These are phyloP conservation scores for Campylomormyrus tamandua DNA, from an alignment of 2,113 vertebrate species.

Conservation along the genomic window DNA sequence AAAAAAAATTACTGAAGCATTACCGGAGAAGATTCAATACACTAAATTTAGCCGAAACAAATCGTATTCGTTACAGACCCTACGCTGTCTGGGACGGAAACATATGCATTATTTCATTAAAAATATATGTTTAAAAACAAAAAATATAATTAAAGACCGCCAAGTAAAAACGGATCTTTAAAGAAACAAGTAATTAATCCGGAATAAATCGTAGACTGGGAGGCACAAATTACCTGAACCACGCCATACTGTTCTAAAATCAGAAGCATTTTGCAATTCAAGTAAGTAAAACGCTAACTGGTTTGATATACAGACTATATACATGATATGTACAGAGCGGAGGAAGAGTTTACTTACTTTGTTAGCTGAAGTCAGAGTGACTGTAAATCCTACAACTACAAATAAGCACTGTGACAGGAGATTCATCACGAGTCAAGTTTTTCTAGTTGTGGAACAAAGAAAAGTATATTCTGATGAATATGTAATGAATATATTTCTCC, in stretches of 20 bases:
- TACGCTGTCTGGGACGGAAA: not conserved
- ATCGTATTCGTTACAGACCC: not conserved
- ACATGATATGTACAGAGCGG: not conserved
- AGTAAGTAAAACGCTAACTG: not conserved
- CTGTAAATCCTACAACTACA: slow-evolving; percentile 58
- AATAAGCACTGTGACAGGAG: slow-evolving; percentile 70
- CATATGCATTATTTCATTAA: not conserved
- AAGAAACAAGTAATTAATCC: not conserved
- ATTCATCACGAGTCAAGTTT: slow-evolving; percentile 72
- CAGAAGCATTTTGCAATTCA: slow-evolving; percentile 10
- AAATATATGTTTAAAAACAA: not conserved
- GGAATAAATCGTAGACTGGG: not conserved
- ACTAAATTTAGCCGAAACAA: not conserved
- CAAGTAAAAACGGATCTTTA: not conserved
- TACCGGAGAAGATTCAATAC: not conserved
- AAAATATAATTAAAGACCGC: not conserved
- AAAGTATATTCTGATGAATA: slow-evolving; percentile 30
- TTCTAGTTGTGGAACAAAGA: slow-evolving; percentile 34
- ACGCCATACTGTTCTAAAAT: not conserved
- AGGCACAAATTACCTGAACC: not conserved
- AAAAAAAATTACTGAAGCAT: not conserved
- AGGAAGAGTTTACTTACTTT: slow-evolving; percentile 64
- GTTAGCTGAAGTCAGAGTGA: slow-evolving; percentile 65
- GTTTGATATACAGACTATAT: not conserved
- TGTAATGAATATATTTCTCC: slow-evolving; percentile 18